Conservation (phyloP, 2,113 vertebrate species). For the crab-eating macaque (Macaca fascicularis) region DNA sequence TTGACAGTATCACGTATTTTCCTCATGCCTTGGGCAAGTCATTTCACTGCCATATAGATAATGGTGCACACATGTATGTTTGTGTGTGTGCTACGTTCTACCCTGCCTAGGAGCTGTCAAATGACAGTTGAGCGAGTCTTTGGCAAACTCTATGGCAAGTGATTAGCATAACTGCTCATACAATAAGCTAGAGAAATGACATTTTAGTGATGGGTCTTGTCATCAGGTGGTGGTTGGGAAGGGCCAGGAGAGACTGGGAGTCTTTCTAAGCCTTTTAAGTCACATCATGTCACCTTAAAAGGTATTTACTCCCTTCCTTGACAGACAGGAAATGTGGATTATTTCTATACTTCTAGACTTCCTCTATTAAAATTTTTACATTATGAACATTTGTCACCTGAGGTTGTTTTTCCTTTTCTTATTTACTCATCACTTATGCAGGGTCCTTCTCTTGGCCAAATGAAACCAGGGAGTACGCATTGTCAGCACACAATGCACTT, state of each 20-base stretch:
- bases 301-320: background rate
- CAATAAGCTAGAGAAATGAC: background rate
- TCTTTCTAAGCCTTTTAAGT: background rate
- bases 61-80: background rate
- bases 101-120: background rate
- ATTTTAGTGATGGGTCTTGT: background rate
- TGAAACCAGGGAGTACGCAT: background rate
- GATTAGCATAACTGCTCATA: background rate
- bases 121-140: background rate
- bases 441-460: background rate
- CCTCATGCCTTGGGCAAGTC: background rate
- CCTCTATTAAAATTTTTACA: background rate
- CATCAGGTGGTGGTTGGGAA: background rate
- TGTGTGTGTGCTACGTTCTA: background rate
- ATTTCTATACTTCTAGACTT: background rate
- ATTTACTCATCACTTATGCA: background rate
- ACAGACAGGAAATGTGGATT: background rate
- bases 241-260: background rate
- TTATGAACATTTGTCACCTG: background rate
- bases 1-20: background rate
- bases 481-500: background rate
- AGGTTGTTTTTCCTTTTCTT: background rate
- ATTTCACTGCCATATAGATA: background rate
- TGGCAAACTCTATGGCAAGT: background rate
- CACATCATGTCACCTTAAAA: background rate